phyloP scores from a whole-genome alignment of 1,140 invertebrate species.

The Frieseomelitta varia region DNA sequence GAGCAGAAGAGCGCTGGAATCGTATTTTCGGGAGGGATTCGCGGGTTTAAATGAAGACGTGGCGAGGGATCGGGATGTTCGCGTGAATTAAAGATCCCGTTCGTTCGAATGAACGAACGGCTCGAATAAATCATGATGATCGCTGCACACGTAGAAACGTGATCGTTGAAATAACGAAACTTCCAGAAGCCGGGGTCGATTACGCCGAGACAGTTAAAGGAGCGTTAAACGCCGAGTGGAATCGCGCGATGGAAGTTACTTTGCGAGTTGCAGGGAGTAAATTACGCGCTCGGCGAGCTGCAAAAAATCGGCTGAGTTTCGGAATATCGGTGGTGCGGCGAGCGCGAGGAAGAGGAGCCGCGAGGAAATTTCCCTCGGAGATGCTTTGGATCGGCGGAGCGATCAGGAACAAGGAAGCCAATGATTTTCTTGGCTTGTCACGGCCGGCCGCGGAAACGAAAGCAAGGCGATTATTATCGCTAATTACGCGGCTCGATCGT shows the following conservation, averaged over 20 bases:
- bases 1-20: neutral
- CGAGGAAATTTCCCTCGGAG: conserved; percentile 15
- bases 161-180: neutral
- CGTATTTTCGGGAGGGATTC: neutral
- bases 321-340: neutral
- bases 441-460: conserved; percentile 52
- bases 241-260: neutral
- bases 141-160: neutral
- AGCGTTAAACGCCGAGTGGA: neutral
- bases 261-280: neutral
- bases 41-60: neutral
- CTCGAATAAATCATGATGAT: neutral
- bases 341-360: neutral
- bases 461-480: conserved; percentile 62
- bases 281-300: neutral
- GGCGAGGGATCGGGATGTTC: neutral
- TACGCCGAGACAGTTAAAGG: too few species aligned
- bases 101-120: neutral
- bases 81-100: neutral
- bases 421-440: conserved; percentile 50
- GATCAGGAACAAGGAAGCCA: conserved; percentile 45
- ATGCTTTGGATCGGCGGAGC: neutral
- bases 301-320: neutral
- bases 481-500: conserved; percentile 59
- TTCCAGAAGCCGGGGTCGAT: neutral